Base-by-base conservation (phyloP, 1,140 invertebrate genomes). In the Drosophila chauvacae region DNA sequence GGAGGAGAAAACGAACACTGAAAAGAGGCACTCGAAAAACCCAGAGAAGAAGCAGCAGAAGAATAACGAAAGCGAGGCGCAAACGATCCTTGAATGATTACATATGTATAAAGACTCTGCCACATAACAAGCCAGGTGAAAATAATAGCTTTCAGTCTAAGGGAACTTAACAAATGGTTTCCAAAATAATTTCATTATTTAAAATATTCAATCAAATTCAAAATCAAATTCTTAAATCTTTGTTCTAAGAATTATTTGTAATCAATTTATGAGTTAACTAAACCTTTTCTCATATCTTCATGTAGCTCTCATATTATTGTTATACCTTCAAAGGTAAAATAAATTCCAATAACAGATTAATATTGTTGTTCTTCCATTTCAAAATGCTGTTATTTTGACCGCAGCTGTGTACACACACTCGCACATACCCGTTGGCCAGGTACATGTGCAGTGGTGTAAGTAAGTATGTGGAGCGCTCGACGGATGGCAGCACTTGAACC, bases 81-180 rank as follows among this genome's bases (percentile, higher is more conserved):
- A 77, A 81, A 87, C 73, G 84, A 87, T 87, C 84, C 84, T 87
- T 87, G 64, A 80, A 87, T 79, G 71, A 75, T 47, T 71, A 69
- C 62, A 80, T 71, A 66, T 55, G 56, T 59, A 64, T 60, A 62
- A 70, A 80, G 23, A 55, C 47, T 14, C 30, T 28, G 11, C 7
- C n/a, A 39, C 13, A 35, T 11, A 28, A 70, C 61, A 68, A 28
- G 23, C 2, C n/a, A 30, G 62, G n/a, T 30, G 23, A 53, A 23
- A n/a, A 30, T 39, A 39, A 26, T 35, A 44, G 60, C 14, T 23
- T 53, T 20, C 2, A 4, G 14, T 2, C 3, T 18, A 53, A n/a
- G 2, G 20, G 6, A 45, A 53, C 3, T n/a, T 2, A 26, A 10
- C 16, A 7, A 48, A 26, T 5, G 3, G 4, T 1, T 28, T 13